Percentiles rank a stretch among this genome's conserved stretches.
phyloP scores from a whole-genome alignment of 2,888 invertebrate species.

The Leistus spinibarbis region DNA sequence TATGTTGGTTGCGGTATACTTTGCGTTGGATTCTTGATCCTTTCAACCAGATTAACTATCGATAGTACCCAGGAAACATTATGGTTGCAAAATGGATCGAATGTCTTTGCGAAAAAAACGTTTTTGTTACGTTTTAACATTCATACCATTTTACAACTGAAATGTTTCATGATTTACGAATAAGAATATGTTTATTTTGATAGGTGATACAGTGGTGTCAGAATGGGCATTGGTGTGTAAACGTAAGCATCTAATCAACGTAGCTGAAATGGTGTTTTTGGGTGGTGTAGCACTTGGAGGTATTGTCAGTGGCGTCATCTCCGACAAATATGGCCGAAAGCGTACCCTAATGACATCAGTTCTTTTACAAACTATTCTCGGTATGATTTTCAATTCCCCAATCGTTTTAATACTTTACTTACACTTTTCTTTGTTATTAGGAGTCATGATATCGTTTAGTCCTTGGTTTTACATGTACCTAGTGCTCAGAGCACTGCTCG shows the following conservation, averaged over 20 bases:
- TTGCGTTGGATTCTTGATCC: too few relatives aligned
- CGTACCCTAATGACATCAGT: constrained; percentile 74
- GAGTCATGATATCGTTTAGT: constrained; percentile 67
- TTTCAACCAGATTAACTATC: too few relatives aligned
- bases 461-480: constrained; percentile 75
- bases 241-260: constrained; percentile 68
- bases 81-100: too few relatives aligned
- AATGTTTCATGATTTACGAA: too few relatives aligned
- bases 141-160: too few relatives aligned
- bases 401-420: background rate
- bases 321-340: constrained; percentile 80
- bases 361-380: constrained; percentile 70
- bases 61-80: too few relatives aligned
- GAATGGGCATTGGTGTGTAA: constrained; percentile 82
- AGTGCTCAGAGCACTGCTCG: constrained; percentile 70
- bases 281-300: constrained; percentile 79
- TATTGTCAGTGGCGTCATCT: constrained; percentile 77
- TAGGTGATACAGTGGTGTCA: constrained; percentile 71
- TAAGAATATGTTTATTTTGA: background rate
- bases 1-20: background rate
- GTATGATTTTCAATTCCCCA: constrained; percentile 50
- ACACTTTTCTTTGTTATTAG: constrained; percentile 46
- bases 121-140: too few relatives aligned
- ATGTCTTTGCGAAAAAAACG: too few relatives aligned
- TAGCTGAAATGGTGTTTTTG: constrained; percentile 79